These are phyloP conservation scores for Agrochola litura DNA, from an alignment of 2,888 invertebrate genomes.

Conservation along the genomic window DNA sequence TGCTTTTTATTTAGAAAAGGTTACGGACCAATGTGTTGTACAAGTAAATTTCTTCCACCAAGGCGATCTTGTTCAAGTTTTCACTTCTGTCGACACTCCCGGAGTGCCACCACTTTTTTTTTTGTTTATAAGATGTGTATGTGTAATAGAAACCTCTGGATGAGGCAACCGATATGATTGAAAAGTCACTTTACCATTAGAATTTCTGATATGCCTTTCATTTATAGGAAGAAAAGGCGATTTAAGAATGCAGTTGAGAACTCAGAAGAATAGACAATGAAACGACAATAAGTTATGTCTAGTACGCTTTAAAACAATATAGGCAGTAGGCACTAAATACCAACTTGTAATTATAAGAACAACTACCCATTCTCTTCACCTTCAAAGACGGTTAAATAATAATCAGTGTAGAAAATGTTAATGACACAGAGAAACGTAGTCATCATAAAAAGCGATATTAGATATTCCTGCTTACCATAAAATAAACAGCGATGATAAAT, in stretches of 20 bases:
- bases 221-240: not conserved
- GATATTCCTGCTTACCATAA: not conserved
- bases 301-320: not conserved
- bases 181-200: not conserved
- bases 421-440: not conserved
- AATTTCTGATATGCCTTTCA: not conserved
- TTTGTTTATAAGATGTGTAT: slow-evolving; percentile 11
- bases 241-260: not conserved
- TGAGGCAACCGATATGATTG: slow-evolving; percentile 5
- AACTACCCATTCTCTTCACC: not conserved
- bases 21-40: too few relatives aligned
- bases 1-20: too few relatives aligned
- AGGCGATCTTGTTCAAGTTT: too few relatives aligned
- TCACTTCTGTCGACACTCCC: too few relatives aligned
- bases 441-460: not conserved
- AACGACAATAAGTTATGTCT: not conserved
- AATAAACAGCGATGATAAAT: slow-evolving; percentile 1
- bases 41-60: too few relatives aligned
- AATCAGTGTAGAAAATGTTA: not conserved
- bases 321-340: not conserved
- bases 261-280: not conserved
- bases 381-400: not conserved
- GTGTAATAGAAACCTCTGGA: not conserved
- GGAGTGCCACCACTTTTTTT: too few relatives aligned
- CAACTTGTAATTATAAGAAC: not conserved